Percentiles rank a stretch among this genome's conserved stretches.
Conservation (phyloP, 1,140 invertebrate genomes). For the Drosophila sulfurigaster region DNA sequence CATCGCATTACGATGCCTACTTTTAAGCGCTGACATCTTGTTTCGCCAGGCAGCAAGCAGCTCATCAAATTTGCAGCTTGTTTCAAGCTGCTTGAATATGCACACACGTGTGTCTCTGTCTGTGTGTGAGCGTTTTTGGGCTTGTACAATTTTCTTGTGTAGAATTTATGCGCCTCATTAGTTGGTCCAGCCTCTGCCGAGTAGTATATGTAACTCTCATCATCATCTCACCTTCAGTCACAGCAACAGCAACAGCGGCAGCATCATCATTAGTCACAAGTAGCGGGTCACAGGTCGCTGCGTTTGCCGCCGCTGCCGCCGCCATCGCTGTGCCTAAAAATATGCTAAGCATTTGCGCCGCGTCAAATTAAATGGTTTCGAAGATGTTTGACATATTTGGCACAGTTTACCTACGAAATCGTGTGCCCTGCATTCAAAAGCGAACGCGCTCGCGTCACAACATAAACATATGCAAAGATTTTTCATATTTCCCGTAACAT, state of each 20-base stretch:
- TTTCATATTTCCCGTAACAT: slow-evolving; percentile 77
- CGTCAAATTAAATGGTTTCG: slow-evolving; percentile 78
- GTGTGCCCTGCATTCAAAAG: slow-evolving; percentile 15
- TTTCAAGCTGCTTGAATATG: slow-evolving; percentile 46
- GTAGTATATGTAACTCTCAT: slow-evolving; percentile 34
- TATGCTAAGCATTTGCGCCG: slow-evolving; percentile 74
- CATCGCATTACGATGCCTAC: slow-evolving; percentile 48
- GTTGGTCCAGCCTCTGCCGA: slow-evolving; percentile 54
- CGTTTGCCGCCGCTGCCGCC: neutral
- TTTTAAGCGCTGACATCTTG: slow-evolving; percentile 66
- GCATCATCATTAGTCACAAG: slow-evolving; percentile 83
- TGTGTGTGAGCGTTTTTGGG: slow-evolving; percentile 22
- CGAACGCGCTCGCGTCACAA: slow-evolving; percentile 19
- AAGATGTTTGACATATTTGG: slow-evolving; percentile 80
- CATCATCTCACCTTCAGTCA: slow-evolving; percentile 18
- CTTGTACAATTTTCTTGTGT: slow-evolving; percentile 55
- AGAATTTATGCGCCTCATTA: slow-evolving; percentile 84
- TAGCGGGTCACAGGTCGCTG: slow-evolving; percentile 48
- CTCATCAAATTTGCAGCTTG: slow-evolving; percentile 59
- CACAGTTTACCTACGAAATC: slow-evolving; percentile 61
- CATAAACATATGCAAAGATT: slow-evolving; percentile 62
- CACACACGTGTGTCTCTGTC: slow-evolving; percentile 15
- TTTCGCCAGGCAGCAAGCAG: slow-evolving; percentile 45
- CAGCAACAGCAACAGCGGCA: slow-evolving; percentile 11
- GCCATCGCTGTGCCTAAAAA: slow-evolving; percentile 63